These are phyloP conservation scores for Diploscapter pachys DNA, from an alignment of 1,140 invertebrate species.

Conservation along the genomic window DNA sequence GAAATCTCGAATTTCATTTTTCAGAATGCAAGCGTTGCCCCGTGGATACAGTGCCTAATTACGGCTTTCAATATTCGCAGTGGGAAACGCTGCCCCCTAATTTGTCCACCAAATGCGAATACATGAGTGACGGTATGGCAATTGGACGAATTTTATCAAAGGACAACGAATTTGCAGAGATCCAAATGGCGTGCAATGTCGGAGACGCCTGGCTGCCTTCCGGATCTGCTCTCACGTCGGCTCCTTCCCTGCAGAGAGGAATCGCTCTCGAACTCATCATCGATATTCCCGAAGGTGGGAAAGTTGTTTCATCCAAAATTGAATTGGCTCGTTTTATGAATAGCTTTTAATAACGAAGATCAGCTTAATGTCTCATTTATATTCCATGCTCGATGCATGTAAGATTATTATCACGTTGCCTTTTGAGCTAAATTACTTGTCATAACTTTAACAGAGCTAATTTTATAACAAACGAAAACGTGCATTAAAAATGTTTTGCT, in stretches of 20 bases:
- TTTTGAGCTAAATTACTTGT: too few relatives aligned
- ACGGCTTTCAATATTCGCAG: constrained; percentile 62
- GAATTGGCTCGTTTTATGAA: too few relatives aligned
- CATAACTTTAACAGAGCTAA: too few relatives aligned
- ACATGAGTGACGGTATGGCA: constrained; percentile 42
- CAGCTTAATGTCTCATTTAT: too few relatives aligned
- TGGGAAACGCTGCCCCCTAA: constrained; percentile 65
- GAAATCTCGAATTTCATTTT: constrained; percentile 1
- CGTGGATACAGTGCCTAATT: constrained; percentile 64
- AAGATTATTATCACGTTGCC: too few relatives aligned
- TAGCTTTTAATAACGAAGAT: too few relatives aligned
- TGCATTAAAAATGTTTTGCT: too few relatives aligned
- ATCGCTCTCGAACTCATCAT: constrained; percentile 55
- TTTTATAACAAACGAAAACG: too few relatives aligned
- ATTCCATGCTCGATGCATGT: too few relatives aligned
- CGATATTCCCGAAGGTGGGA: constrained; percentile 20
- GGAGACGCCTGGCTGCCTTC: constrained; percentile 48
- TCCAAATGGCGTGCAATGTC: constrained; percentile 42
- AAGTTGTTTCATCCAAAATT: too few relatives aligned
- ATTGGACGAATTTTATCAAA: constrained; percentile 1
- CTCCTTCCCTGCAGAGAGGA: constrained; percentile 50
- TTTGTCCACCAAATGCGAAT: constrained; percentile 63
- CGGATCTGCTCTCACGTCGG: constrained; percentile 56
- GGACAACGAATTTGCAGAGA: constrained; percentile 30
- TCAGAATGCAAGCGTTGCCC: constrained; percentile 63